Evolutionary conservation across 2,797 vertebrate genomes (phyloP), one percentile per base, ranked within the genome.

Genomic region (Percopsis omiscomaycus): DNA sequence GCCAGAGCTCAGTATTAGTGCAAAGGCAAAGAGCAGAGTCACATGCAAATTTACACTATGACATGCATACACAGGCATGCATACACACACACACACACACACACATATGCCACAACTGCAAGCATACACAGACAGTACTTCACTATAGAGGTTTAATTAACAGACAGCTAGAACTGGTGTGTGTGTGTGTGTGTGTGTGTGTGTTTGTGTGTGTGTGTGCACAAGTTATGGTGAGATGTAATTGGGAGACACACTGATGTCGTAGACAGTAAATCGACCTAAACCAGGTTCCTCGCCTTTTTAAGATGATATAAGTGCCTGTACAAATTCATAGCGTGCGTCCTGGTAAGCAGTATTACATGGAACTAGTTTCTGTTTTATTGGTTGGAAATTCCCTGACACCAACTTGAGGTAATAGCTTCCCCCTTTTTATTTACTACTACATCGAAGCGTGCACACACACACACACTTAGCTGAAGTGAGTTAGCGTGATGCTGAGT

Each of bases 1-100:
- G 60, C 74, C 74, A 82, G 68, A 80, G 82, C 77, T 76, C 68
- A 55, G 69, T 75, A 65, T 81, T 74, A 73, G 62, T 71, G 73
- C 57, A 71, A 71, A 84, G 61, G 81, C 60, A 78, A 72, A 77
- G 71, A 69, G 68, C 37, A 55, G 68, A 77, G 66, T 71, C 70
- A 65, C 61, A 75, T 69, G 69, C 66, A 65, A 9, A 52, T 60
- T 37, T 48, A 71, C 53, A 69, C 13, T 50, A 49, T 1, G 11
- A 22, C 37, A 10, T 47, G 8, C 48, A 47, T 55, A 66, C 64
- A 58, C 55, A 46, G 48, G 53, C 61, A 59, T 55, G 27, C 30
- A 74, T 45, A 66, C 15, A 50, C 64, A 65, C 42, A n/a, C 56
- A n/a, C 10, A 45, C 16, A 51, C 14, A 8, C 11, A 28, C 42